Conservation (phyloP, 2,888 invertebrate species). For the Drosophila parthenogenetica region DNA sequence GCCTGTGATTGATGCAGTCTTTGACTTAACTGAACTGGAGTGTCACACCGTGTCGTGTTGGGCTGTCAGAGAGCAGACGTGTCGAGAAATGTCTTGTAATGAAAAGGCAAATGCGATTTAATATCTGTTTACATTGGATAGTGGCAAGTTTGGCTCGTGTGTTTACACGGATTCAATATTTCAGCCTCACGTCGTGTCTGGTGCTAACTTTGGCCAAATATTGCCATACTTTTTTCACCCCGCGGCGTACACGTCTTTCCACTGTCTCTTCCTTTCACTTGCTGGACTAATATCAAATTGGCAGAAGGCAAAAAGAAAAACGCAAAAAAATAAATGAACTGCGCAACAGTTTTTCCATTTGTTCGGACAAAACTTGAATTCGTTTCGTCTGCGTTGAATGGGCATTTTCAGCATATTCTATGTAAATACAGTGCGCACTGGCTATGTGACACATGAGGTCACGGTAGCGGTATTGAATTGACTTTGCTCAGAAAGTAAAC, state of each 20-base stretch:
- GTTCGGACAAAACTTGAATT: constrained; percentile 4
- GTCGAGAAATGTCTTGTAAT: background rate
- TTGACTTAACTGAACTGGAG: background rate
- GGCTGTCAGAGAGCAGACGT: constrained; percentile 1
- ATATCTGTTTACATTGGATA: constrained; percentile 30
- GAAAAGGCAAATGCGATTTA: constrained; percentile 18
- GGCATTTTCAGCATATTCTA: constrained; percentile 40
- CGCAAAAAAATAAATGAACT: constrained; percentile 47
- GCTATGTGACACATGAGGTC: background rate
- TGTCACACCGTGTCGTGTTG: no score
- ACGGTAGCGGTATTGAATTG: background rate
- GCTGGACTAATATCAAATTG: background rate
- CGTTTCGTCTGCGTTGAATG: constrained; percentile 32
- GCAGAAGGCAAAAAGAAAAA: constrained; percentile 9
- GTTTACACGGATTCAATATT: constrained; percentile 13
- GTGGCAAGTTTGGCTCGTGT: constrained; percentile 9
- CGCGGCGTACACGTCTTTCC: background rate
- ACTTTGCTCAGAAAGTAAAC: background rate
- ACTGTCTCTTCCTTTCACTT: background rate
- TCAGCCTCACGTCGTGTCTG: constrained; percentile 5
- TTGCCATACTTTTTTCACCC: background rate
- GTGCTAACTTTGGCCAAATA: constrained; percentile 19
- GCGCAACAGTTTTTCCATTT: constrained; percentile 73
- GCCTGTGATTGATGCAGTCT: constrained; percentile 20
- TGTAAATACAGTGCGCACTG: constrained; percentile 47